These are phyloP conservation scores for Sparidentex hasta DNA, from an alignment of 2,797 vertebrate genomes.

Conservation along the genomic window DNA sequence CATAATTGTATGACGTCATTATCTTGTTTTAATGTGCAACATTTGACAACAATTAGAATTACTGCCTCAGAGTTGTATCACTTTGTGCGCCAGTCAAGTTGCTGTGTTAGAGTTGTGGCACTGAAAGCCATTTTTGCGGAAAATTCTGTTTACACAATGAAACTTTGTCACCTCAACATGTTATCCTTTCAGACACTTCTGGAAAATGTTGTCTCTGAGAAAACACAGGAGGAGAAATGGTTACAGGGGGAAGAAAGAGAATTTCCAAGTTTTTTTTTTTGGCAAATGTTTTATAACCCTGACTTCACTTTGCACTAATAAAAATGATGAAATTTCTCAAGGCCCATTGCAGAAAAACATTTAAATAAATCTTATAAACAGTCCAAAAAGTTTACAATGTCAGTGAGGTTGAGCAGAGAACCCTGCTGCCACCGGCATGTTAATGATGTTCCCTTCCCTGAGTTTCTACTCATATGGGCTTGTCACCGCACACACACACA, in stretches of 20 bases:
- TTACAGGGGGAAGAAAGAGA: background rate
- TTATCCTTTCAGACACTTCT: too few species aligned
- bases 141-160: too few species aligned
- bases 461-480: background rate
- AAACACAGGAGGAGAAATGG: background rate
- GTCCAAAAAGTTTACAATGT: background rate
- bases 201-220: background rate
- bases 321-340: background rate
- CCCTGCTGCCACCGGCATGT: background rate
- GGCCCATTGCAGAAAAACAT: background rate
- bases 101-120: too few species aligned
- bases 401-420: background rate
- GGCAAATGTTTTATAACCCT: background rate
- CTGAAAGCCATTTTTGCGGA: too few species aligned
- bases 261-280: background rate
- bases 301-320: background rate
- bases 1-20: too few species aligned
- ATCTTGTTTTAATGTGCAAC: too few species aligned
- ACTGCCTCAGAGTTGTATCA: too few species aligned
- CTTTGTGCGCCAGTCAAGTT: too few species aligned
- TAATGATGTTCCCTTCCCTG: background rate
- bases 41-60: too few species aligned
- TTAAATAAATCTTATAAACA: background rate
- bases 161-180: too few species aligned
- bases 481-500: background rate